Evolutionary conservation across 2,113 vertebrate species (phyloP), one percentile per base, ranked within the genome.

Genomic region (Lepus americanus): DNA sequence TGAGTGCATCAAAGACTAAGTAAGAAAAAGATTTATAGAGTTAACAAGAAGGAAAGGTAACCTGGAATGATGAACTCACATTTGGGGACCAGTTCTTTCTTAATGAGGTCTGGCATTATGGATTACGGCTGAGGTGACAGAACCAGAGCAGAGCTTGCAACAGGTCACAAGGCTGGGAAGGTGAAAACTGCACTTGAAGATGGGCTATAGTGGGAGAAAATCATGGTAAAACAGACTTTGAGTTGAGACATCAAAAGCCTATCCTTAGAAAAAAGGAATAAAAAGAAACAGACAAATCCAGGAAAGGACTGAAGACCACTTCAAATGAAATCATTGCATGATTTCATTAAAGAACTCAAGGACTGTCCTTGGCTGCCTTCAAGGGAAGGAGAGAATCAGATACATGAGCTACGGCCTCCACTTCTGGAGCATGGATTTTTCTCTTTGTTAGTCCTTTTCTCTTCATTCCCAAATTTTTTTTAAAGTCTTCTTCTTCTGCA

Each of bases 11-110:
- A 31, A 77, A 36, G 51, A 53, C 5, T 33, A 85, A 90, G 70
- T 16, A 84, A 88, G n/a, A 94, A 17, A 84, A 88, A 85, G 7
- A 73, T 53, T 67, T 44, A 87, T 23, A 91, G 17, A 82, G 61
- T 64, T 87, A 77, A 31, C 9, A 78, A 91, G 83, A 80, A 27
- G 74, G 20, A 83, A 78, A 66, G 4, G 4, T 36, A 59, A 69
- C 29, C 6, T 29, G 74, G 5, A 66, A 3, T 9, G 29, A 39
- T 20, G 10, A 84, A 67, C 25, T 2, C 17, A 93, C 44, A 84
- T 33, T 8, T 20, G 9, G 22, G 7, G 9, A 5, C 12, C 10
- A 63, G 0, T 25, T 73, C 55, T 63, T 29, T 17, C 16, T 74
- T 5, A 13, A 31, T 8, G 4, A 31, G 13, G 36, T 61, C 36